Evolutionary conservation across 2,888 invertebrate genomes (phyloP).

Genomic region (Lycocerus yunnanus): DNA sequence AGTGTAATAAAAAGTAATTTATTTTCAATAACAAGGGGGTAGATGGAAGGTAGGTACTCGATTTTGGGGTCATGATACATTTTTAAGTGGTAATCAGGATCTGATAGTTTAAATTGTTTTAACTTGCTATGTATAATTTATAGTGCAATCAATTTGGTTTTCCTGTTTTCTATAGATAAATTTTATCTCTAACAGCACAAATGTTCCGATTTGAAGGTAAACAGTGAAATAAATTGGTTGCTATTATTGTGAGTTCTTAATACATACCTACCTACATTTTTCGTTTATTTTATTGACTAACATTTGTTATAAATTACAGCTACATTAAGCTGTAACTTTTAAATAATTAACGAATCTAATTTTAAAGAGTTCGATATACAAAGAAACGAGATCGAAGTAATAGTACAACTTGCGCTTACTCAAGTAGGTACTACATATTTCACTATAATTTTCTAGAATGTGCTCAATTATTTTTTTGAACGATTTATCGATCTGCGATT

Average conservation of each 20-base stretch:
- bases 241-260: not conserved
- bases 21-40: not conserved
- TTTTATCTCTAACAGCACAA: not conserved
- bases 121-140: not conserved
- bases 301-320: not conserved
- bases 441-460: not conserved
- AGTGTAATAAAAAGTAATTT: not conserved
- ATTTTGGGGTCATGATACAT: not conserved
- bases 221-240: not conserved
- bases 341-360: not conserved
- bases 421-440: not conserved
- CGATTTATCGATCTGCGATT: not conserved
- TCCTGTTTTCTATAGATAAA: not conserved
- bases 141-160: not conserved
- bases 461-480: not conserved
- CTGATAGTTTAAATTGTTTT: not conserved
- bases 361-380: not conserved
- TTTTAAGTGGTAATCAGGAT: not conserved
- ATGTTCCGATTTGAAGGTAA: not conserved
- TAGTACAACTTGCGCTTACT: not conserved
- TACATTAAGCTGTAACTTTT: not conserved
- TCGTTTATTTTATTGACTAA: not conserved
- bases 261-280: not conserved
- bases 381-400: not conserved
- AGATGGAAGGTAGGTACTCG: not conserved